Evolutionary conservation across 2,888 invertebrate species (phyloP).

Genomic region (Oscheius sp.): DNA sequence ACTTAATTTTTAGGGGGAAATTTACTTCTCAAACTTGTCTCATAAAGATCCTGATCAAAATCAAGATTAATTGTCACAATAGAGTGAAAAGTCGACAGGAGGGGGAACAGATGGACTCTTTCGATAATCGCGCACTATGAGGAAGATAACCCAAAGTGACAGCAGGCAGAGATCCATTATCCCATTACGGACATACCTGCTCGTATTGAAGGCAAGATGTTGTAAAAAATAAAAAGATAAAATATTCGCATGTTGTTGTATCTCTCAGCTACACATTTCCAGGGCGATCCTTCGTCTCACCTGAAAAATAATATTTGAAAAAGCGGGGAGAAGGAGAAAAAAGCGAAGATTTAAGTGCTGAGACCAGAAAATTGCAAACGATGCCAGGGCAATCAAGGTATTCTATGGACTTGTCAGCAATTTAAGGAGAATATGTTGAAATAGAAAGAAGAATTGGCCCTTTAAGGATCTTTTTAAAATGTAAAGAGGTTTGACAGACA

Average conservation of each 20-base stretch:
- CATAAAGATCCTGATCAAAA: neutral
- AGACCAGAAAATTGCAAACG: no score
- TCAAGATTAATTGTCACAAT: conserved; percentile 6
- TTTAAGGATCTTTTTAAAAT: no score
- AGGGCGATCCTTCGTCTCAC: neutral
- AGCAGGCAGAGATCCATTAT: neutral
- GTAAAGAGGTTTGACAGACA: no score
- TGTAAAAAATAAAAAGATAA: conserved; percentile 12
- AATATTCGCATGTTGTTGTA: conserved; percentile 14
- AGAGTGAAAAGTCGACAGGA: conserved; percentile 26
- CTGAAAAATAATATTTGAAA: neutral
- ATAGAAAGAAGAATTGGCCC: neutral
- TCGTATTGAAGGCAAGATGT: conserved; percentile 17
- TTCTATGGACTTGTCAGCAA: neutral
- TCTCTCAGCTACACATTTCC: conserved; percentile 21
- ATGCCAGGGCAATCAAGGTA: conserved; percentile 7
- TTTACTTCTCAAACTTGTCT: neutral
- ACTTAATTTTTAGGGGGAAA: neutral
- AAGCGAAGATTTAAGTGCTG: neutral
- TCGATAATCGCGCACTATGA: conserved; percentile 31
- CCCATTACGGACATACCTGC: conserved; percentile 13
- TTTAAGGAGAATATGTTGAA: neutral
- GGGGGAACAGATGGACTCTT: conserved; percentile 27
- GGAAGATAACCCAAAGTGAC: conserved; percentile 30
- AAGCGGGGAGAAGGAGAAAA: neutral